These are phyloP conservation scores for Cecidostiba fungosa DNA, from an alignment of 2,888 invertebrate genomes.

Conservation along the genomic window DNA sequence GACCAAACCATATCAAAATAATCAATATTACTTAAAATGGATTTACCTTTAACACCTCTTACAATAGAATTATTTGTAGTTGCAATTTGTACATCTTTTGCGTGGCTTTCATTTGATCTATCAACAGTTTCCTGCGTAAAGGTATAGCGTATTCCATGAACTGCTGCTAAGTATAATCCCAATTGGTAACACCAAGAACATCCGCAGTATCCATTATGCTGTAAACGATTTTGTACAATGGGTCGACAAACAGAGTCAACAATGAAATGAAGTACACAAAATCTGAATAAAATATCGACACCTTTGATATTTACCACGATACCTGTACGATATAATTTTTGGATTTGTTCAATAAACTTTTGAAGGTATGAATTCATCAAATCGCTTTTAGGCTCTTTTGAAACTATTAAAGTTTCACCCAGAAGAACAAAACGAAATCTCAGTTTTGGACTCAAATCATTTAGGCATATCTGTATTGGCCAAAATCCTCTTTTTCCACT, in stretches of 20 bases:
- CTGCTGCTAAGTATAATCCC: constrained; percentile 46
- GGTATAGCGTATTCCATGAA: constrained; percentile 12
- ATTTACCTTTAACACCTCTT: constrained; percentile 23
- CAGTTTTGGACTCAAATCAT: constrained; percentile 38
- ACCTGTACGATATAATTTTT: constrained; percentile 15
- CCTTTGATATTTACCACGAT: background rate
- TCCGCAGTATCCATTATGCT: constrained; percentile 60
- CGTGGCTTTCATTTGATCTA: background rate
- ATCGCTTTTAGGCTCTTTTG: constrained; percentile 33
- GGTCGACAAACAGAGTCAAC: constrained; percentile 50
- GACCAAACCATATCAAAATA: background rate
- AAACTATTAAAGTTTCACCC: background rate
- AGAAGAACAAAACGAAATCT: constrained; percentile 35
- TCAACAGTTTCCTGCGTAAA: background rate
- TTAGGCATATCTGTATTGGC: constrained; percentile 17
- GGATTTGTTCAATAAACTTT: constrained; percentile 24
- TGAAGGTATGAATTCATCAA: constrained; percentile 45
- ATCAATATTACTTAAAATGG: constrained; percentile 52
- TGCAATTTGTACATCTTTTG: background rate
- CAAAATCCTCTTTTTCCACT: constrained; percentile 41
- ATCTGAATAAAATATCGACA: constrained; percentile 5
- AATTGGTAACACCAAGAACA: constrained; percentile 64
- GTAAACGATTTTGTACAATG: constrained; percentile 60
- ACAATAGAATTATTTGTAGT: background rate
- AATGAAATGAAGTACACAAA: background rate